Evolutionary conservation across 2,113 vertebrate species (phyloP).

Genomic region (Petroica traversi): DNA sequence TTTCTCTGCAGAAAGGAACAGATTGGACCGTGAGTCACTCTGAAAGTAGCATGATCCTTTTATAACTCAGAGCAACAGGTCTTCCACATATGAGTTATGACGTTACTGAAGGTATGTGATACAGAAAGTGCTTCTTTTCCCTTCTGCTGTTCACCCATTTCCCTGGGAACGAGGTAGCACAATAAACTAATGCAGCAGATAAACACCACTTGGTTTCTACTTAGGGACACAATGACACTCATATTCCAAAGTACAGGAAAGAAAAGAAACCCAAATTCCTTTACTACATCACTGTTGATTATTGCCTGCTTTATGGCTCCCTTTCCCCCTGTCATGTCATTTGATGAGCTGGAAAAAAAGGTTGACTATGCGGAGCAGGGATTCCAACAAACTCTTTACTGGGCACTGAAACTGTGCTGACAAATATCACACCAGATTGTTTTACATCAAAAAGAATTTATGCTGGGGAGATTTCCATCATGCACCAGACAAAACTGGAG

Average conservation of each 20-base stretch:
- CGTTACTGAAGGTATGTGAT: not conserved
- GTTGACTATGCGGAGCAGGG: not conserved
- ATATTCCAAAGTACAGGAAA: not conserved
- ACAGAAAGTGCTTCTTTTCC: not conserved
- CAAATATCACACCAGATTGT: not conserved
- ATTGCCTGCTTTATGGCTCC: not conserved
- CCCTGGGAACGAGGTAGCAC: not conserved
- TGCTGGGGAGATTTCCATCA: not conserved
- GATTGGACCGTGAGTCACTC: constrained; percentile 33
- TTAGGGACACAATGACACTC: not conserved
- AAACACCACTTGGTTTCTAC: not conserved
- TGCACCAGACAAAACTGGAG: not conserved
- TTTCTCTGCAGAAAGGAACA: constrained; percentile 18
- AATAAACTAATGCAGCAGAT: not conserved
- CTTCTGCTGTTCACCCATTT: not conserved
- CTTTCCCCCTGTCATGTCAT: not conserved
- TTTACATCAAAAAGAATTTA: not conserved
- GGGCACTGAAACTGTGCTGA: not conserved
- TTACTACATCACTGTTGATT: not conserved
- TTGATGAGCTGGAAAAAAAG: not conserved
- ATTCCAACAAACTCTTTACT: not conserved
- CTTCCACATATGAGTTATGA: not conserved
- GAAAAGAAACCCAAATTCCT: not conserved
- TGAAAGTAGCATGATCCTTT: not conserved
- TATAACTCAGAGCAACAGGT: constrained; percentile 26